A percentile compares a stretch with the other conserved stretches of the same genome.
Evolutionary conservation across 2,888 invertebrate species (phyloP).

Genomic region (Aspidiotus rigidus): DNA sequence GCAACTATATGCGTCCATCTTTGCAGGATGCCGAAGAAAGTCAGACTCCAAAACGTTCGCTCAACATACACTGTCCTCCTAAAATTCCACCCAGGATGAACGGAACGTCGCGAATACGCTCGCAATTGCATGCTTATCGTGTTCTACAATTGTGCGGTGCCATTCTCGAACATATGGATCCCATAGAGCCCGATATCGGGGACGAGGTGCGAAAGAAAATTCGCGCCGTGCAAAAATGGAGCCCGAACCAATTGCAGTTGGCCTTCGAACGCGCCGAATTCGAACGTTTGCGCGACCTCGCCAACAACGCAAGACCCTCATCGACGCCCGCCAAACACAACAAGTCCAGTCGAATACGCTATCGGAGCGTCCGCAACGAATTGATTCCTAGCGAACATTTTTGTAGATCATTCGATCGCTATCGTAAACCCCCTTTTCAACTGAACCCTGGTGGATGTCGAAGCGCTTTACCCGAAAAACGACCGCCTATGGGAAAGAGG

Average conservation of each 20-base stretch:
- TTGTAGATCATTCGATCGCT: neutral
- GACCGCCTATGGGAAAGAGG: conserved; percentile 7
- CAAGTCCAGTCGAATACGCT: conserved; percentile 14
- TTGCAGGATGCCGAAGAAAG: neutral
- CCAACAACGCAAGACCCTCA: neutral
- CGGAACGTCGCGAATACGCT: conserved; percentile 21
- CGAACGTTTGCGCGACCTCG: neutral
- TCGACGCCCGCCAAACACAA: neutral
- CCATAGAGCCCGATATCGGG: neutral
- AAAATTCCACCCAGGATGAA: conserved; percentile 6
- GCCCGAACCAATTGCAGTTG: conserved; percentile 11
- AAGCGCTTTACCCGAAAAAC: neutral
- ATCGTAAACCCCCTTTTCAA: conserved; percentile 10
- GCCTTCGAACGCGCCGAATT: neutral
- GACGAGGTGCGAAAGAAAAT: neutral
- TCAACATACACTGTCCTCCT: neutral
- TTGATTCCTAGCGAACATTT: neutral
- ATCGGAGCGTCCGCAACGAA: conserved; percentile 11
- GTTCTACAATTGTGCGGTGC: conserved; percentile 19
- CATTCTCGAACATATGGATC: neutral
- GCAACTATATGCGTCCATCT: neutral
- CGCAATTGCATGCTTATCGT: conserved; percentile 7
- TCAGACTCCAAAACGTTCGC: neutral
- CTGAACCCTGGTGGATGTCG: neutral
- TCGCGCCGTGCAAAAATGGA: neutral